phyloP scores from a whole-genome alignment of 2,888 invertebrate genomes.

The Peribatodes rhomboidaria region DNA sequence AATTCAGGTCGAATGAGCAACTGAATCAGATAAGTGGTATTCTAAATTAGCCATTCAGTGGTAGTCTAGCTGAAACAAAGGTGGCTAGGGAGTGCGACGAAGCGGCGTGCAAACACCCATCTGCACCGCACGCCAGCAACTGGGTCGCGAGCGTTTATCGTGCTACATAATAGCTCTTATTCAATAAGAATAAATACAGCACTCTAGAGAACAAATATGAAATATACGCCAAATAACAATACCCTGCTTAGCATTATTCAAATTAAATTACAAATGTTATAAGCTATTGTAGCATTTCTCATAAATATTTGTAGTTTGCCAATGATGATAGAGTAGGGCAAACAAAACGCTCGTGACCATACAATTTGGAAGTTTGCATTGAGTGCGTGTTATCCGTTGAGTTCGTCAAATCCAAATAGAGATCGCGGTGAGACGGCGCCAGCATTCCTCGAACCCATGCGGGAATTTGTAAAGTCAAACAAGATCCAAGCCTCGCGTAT shows the following conservation, averaged over 20 bases:
- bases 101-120: slow-evolving; percentile 75
- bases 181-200: slow-evolving; percentile 62
- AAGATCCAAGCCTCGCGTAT: slow-evolving; percentile 45
- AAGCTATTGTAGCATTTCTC: slow-evolving; percentile 40
- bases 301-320: slow-evolving; percentile 57
- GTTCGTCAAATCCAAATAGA: slow-evolving; percentile 67
- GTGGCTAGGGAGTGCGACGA: slow-evolving; percentile 72
- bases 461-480: slow-evolving; percentile 50
- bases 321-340: slow-evolving; percentile 56
- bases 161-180: slow-evolving; percentile 69
- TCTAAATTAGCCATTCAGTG: slow-evolving; percentile 79
- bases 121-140: slow-evolving; percentile 61
- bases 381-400: slow-evolving; percentile 65
- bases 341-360: slow-evolving; percentile 67
- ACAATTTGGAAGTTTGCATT: slow-evolving; percentile 68
- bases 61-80: slow-evolving; percentile 75
- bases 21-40: slow-evolving; percentile 78
- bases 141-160: slow-evolving; percentile 74
- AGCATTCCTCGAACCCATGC: slow-evolving; percentile 61
- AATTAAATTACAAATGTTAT: slow-evolving; percentile 43
- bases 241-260: slow-evolving; percentile 48
- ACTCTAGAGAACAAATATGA: slow-evolving; percentile 44
- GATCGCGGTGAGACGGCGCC: slow-evolving; percentile 69
- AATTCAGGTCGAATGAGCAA: slow-evolving; percentile 80
- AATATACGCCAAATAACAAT: slow-evolving; percentile 42